Conservation (phyloP, 1,140 invertebrate species). For the Drosophila persimilis region DNA sequence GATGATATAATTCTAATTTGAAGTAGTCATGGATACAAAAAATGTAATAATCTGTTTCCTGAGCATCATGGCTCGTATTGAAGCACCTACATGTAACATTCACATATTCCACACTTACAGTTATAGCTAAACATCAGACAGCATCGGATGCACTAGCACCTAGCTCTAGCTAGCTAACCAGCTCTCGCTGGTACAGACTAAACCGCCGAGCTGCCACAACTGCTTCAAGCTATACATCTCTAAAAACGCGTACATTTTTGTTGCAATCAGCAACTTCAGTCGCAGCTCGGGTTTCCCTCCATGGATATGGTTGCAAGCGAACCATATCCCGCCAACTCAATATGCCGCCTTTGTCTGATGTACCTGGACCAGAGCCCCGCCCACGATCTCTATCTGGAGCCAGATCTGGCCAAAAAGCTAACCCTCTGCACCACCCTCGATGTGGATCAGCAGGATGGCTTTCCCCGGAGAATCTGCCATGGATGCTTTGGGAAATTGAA, state of each 20-base stretch:
- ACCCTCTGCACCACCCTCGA: conserved; percentile 53
- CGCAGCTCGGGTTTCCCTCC: conserved; percentile 6
- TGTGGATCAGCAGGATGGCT: conserved; percentile 63
- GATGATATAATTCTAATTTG: too few species aligned
- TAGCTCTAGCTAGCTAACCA: neutral
- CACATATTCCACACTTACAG: too few species aligned
- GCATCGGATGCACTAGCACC: too few species aligned
- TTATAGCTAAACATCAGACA: too few species aligned
- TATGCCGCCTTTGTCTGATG: conserved; percentile 71
- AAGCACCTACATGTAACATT: too few species aligned
- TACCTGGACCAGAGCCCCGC: conserved; percentile 36
- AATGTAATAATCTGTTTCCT: too few species aligned
- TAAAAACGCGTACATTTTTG: conserved; percentile 17
- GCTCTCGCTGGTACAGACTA: too few species aligned
- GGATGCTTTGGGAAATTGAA: conserved; percentile 54
- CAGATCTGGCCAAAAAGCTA: conserved; percentile 62
- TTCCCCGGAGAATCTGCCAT: conserved; percentile 58
- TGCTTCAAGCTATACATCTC: conserved; percentile 2
- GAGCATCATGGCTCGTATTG: too few species aligned
- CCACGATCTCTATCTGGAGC: conserved; percentile 63
- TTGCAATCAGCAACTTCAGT: conserved; percentile 16
- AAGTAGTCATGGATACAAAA: too few species aligned
- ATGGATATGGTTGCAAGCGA: conserved; percentile 25
- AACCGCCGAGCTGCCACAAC: neutral
- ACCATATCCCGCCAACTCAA: conserved; percentile 36